These are phyloP conservation scores for Rhizomys pruinosus DNA, from an alignment of 2,113 vertebrate species.

Conservation along the genomic window DNA sequence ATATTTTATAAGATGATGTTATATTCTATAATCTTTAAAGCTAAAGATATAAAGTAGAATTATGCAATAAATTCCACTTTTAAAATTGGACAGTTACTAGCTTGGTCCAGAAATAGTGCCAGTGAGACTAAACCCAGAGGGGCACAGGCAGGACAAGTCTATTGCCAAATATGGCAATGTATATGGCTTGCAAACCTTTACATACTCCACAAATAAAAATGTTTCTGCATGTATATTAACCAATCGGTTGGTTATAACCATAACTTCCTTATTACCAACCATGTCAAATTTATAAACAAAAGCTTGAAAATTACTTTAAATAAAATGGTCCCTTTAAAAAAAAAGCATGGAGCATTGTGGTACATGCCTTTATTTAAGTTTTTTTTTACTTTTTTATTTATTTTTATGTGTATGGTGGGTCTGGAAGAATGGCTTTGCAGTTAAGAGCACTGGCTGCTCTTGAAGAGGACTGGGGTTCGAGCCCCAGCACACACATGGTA, in stretches of 20 bases:
- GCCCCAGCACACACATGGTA: too few relatives aligned
- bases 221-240: neutral
- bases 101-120: neutral
- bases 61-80: neutral
- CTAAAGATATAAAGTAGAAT: neutral
- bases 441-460: too few relatives aligned
- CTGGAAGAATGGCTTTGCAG: too few relatives aligned
- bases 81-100: neutral
- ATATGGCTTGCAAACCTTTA: neutral
- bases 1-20: neutral
- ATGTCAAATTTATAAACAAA: conserved; percentile 16
- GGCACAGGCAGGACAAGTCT: neutral
- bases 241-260: neutral
- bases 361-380: neutral
- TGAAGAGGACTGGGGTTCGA: too few relatives aligned
- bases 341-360: neutral
- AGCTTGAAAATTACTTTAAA: conserved; percentile 31
- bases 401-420: too few relatives aligned
- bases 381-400: too few relatives aligned
- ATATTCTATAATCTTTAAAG: neutral
- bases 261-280: neutral
- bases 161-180: neutral
- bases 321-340: conserved; percentile 20
- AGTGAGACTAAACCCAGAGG: neutral
- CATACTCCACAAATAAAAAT: conserved; percentile 22